Evolutionary conservation across 2,113 vertebrate genomes (phyloP).

Genomic region (Vireo altiloquus): DNA sequence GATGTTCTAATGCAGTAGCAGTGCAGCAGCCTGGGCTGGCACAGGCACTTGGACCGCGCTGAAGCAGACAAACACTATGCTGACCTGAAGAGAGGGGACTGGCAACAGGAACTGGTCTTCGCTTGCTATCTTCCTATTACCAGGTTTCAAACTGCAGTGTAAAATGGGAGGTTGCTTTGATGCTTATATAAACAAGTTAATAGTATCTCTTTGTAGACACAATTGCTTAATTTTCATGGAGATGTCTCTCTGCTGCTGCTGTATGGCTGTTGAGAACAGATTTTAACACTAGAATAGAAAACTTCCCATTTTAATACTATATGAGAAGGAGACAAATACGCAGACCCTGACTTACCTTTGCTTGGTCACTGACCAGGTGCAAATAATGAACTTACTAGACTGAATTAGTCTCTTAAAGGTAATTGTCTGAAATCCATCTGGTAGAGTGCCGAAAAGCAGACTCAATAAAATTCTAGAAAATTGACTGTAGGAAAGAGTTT

Average conservation of each 20-base stretch:
- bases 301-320: background rate
- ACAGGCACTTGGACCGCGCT: background rate
- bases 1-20: background rate
- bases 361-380: background rate
- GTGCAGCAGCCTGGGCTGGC: background rate
- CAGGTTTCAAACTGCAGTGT: background rate
- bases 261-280: background rate
- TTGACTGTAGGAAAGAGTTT: background rate
- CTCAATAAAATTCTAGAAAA: slow-evolving; percentile 20
- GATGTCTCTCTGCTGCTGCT: background rate
- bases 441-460: background rate
- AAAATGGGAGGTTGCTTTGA: background rate
- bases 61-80: background rate
- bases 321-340: background rate
- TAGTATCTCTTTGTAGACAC: background rate
- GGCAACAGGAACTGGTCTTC: background rate
- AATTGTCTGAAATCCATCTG: slow-evolving; percentile 27
- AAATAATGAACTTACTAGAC: slow-evolving; percentile 20
- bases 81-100: background rate
- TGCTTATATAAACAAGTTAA: background rate
- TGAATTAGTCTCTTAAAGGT: slow-evolving; percentile 15
- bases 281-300: background rate
- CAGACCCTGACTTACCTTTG: background rate
- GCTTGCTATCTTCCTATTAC: background rate
- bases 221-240: background rate